Conservation (phyloP, 2,113 vertebrate species). For the Vicugna pacos region DNA sequence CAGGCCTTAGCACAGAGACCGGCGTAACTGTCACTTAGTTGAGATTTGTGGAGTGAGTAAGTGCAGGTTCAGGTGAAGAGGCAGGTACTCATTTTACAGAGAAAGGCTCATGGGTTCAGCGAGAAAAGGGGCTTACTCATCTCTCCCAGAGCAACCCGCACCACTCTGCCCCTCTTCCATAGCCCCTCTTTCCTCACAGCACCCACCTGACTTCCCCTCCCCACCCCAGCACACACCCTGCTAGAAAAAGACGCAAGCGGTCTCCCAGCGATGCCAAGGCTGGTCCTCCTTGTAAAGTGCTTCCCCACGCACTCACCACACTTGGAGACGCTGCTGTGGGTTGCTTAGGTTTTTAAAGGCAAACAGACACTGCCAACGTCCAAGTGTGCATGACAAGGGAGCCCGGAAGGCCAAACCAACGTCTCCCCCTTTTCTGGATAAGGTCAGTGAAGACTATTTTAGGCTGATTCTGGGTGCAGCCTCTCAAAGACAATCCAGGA, state of each 20-base stretch:
- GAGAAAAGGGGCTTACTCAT: neutral
- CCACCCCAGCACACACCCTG: neutral
- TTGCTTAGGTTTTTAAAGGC: neutral
- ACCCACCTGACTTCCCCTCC: fast-evolving
- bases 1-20: neutral
- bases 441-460: neutral
- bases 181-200: neutral
- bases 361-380: neutral
- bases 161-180: neutral
- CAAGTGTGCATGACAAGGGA: fast-evolving
- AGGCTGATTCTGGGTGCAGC: neutral
- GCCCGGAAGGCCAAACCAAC: neutral
- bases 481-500: neutral
- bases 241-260: neutral
- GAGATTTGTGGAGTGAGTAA: neutral
- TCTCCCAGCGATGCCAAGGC: fast-evolving
- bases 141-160: neutral
- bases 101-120: neutral
- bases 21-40: neutral
- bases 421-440: neutral
- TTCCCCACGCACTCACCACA: fast-evolving
- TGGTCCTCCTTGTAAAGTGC: neutral
- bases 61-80: neutral
- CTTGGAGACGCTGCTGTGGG: neutral
- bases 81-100: neutral